phyloP scores from a whole-genome alignment of 2,113 vertebrate genomes.

The human region DNA sequence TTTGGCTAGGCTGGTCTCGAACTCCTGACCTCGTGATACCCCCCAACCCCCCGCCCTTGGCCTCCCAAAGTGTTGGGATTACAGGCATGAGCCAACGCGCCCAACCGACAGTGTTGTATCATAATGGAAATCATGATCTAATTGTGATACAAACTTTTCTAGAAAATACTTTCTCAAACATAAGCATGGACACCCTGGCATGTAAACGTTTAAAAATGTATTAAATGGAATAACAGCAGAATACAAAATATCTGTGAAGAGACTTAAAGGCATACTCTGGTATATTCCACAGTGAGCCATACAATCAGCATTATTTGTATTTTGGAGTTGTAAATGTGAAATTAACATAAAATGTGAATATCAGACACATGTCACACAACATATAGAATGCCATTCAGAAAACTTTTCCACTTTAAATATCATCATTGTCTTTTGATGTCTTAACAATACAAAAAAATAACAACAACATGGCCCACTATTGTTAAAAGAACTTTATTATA shows the following conservation, averaged over 20 bases:
- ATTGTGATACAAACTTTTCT: background rate
- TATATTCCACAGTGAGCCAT: background rate
- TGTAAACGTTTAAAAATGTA: background rate
- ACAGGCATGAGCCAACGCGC: too few species aligned
- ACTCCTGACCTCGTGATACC: too few species aligned
- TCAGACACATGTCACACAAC: background rate
- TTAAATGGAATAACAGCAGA: background rate
- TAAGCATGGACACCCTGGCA: background rate
- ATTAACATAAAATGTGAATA: background rate
- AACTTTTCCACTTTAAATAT: slow-evolving; percentile 26
- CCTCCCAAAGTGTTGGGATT: too few species aligned
- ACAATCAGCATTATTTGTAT: background rate
- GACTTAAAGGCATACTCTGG: background rate
- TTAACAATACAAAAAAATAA: background rate
- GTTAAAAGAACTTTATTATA: background rate
- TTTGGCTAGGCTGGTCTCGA: too few species aligned
- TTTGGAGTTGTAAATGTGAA: slow-evolving; percentile 40
- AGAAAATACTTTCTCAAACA: slow-evolving; percentile 28
- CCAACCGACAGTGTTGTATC: background rate
- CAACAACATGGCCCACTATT: background rate
- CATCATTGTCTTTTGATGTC: background rate
- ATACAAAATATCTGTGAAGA: slow-evolving; percentile 14
- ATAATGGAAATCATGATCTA: background rate
- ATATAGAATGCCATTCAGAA: background rate
- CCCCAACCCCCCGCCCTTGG: too few species aligned